Evolutionary conservation across 1,140 invertebrate species (phyloP), one percentile per base, ranked within the genome.

Genomic region (Paracyclopina nana): DNA sequence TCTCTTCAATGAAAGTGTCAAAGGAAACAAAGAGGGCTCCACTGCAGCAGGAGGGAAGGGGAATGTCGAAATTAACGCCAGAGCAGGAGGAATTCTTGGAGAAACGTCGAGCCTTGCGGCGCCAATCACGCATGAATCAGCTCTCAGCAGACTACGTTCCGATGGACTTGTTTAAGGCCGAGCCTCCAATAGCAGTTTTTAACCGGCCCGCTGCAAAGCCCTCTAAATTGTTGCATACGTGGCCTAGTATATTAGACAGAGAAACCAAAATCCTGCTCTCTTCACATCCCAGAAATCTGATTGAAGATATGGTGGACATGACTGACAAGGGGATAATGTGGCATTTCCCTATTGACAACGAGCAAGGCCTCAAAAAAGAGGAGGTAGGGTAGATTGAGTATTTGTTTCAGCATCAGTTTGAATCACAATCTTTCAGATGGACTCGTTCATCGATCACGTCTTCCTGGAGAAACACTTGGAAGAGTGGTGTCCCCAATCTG

Each of bases 261-360:
- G 77, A 85, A 58, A 54, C 86, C 1, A 67, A 74, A 55, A 45
- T 79, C 14, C 59, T 70, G 0, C 65, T 74, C 0, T 68, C 72
- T 4, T 75, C 78, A 62, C 75, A 78, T 6, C 87, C 90, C 1
- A 62, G 67, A 5, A 96, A 96, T 70, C 78, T 79, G 58, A 92
- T 88, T 63, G 78, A 73, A 65, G 84, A 97, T 68, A 80, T 92
- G 75, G 84, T 88, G 50, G 59, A 77, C 43, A 94, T 86, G 86
- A 97, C 92, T 0, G 76, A 92, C 44, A 75, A 90, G 63, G 86
- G 85, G 40, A 94, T 90, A 68, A 57, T 96, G 6, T 98, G 92
- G 92, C 76, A 80, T 46, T 98, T 95, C 64, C 94, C 94, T 9
- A 91, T 98, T 52, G 70, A 97, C 64, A 98, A 98, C 71, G 91